Evolutionary conservation across 2,888 invertebrate species (phyloP), one percentile per base, ranked within the genome.

Genomic region (Agapostemon virescens): DNA sequence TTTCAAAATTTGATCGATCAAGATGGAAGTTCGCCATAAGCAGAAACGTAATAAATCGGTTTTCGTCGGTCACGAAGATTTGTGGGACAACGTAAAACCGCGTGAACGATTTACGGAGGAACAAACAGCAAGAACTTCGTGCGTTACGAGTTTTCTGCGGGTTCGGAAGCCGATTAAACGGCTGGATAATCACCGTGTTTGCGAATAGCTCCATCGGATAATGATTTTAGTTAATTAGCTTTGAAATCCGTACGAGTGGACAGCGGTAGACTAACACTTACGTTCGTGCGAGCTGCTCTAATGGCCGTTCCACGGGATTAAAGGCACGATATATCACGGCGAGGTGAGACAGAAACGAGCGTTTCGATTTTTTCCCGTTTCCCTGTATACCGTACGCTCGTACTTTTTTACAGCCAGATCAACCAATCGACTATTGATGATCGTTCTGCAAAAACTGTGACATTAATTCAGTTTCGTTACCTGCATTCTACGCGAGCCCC

Each of bases 191-290:
- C 78, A 76, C 52, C 71, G 74, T 79, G 86, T 86, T 86, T 85
- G 84, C 80, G 73, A 86, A 84, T 69, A 71, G 79, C 78, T 77
- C 71, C 71, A 74, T 80, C 85, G 77, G 84, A 86, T 86, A 85
- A 85, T 84, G 81, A 85, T 84, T 85, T 81, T 80, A 71, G 81
- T 73, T 86, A 86, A 86, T 86, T 84, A 85, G 82, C 84, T 73
- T 79, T 84, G 76, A 84, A 84, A 82, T 84, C 74, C 82, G 74
- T 9, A 23, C 49, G 58, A 66, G 52, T 66, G 67, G 61, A 77
- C 69, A 64, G 11, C 45, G 55, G 36, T 66, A 69, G 64, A 76
- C 69, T 72, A 67, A 76, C 71, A 77, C 69, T 76, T 80, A 78
- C 72, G 70, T 69, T 11, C 52, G 11, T 55, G 55, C 40, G 66